Conservation (phyloP, 2,113 vertebrate genomes). For the Leptobrachium ailaonicum region DNA sequence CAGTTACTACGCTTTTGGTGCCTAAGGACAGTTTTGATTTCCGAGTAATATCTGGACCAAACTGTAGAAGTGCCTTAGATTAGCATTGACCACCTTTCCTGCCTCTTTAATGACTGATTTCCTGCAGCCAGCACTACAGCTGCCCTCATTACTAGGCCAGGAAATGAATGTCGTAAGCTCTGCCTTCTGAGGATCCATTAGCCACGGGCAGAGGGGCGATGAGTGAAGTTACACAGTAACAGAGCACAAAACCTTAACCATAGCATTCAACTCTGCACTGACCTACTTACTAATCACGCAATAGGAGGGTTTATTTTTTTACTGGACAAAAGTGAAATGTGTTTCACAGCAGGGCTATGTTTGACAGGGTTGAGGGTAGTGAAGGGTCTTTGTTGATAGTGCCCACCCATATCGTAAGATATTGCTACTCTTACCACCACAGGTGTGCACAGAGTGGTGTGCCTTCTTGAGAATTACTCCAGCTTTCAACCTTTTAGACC, state of each 20-base stretch:
- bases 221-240: slow-evolving; percentile 38
- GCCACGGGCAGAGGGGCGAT: slow-evolving; percentile 30
- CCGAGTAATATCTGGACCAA: not conserved
- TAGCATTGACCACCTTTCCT: slow-evolving; percentile 10
- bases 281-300: not conserved
- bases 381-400: no score
- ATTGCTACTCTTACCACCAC: no score
- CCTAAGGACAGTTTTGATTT: not conserved
- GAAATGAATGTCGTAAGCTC: slow-evolving; percentile 28
- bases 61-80: not conserved
- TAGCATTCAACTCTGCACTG: not conserved
- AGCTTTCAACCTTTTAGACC: no score
- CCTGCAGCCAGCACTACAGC: slow-evolving; percentile 33
- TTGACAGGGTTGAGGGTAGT: no score
- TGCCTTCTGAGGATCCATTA: slow-evolving; percentile 33
- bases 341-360: not conserved
- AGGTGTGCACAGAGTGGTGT: no score
- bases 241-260: slow-evolving; percentile 17
- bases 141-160: slow-evolving; percentile 41
- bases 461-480: no score
- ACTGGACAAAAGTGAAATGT: no score
- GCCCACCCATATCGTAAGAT: no score
- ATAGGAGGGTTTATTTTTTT: no score
- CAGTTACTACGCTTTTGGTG: not conserved
- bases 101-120: slow-evolving; percentile 39